Base-by-base conservation (phyloP, 2,888 invertebrate genomes). In the Corbicula japonica region DNA sequence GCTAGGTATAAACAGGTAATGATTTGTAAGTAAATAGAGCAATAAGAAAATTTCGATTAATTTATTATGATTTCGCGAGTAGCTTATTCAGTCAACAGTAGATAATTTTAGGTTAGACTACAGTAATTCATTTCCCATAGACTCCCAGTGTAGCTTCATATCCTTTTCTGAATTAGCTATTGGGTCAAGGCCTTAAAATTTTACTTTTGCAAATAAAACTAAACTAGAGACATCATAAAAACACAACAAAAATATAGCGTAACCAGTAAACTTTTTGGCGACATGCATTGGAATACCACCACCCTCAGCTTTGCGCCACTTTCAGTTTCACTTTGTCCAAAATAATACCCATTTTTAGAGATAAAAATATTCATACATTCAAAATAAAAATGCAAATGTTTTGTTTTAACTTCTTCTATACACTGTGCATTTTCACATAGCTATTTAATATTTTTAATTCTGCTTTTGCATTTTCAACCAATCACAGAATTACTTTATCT, bases 1-100 rank as follows among this genome's bases (percentile, higher is more conserved):
- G 86, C 91, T 8, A 84, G 92, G 80, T 92, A 84, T 72, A 92
- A 92, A 81, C 92, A 92, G 90, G 92, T 92, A 48, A 26, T 4
- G 41, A 23, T 38, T 15, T 32, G 21, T 35, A 26, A 2, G 21
- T 32, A 30, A 3, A 23, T 54, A 4, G 23, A 12, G n/a, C 34
- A 35, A 2, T 30, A n/a, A 8, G n/a, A 41, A 41, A 41, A 41
- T 6, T 6, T n/a, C 1, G 1, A 4, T 32, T 3, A n/a, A 18
- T 58, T 18, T 32, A 4, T 8, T 41, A 18, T 21, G 32, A 73
- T 65, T 72, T 68, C 44, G 69, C 54, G 61, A 69, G 26, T 21
- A 15, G 35, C 41, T 60, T 21, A 26, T 50, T 5, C 18, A 50
- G 23, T 10, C 12, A 21, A 21, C 23, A 12, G 12, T 50, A 12